These are phyloP conservation scores for Harpagifer antarcticus DNA, from an alignment of 2,797 vertebrate genomes.

Conservation along the genomic window DNA sequence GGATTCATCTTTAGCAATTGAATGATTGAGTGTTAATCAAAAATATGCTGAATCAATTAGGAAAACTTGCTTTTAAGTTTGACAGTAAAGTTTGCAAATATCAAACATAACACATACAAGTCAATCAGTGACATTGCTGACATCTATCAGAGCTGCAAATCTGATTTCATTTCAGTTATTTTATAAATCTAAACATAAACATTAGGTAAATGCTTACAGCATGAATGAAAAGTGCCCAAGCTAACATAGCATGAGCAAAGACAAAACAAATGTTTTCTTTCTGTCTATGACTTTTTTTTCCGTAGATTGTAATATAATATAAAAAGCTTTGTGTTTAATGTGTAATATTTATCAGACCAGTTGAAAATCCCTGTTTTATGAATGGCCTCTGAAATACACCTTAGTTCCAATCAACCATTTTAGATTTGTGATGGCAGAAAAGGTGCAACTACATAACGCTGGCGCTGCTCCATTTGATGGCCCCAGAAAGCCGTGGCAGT, in stretches of 20 bases:
- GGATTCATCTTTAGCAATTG: not conserved
- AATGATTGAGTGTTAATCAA: not conserved
- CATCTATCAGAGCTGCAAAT: not conserved
- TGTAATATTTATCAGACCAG: not conserved
- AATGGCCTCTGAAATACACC: not conserved
- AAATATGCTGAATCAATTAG: not conserved
- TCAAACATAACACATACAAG: not conserved
- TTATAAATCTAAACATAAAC: too few relatives aligned
- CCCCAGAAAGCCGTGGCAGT: conserved; percentile 25
- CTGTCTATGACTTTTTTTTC: not conserved
- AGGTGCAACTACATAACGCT: conserved; percentile 22
- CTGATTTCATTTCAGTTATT: not conserved
- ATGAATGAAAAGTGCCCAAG: not conserved
- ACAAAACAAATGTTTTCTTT: too few relatives aligned
- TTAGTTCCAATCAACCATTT: not conserved
- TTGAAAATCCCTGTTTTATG: not conserved
- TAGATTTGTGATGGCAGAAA: not conserved
- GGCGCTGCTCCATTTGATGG: conserved; percentile 26
- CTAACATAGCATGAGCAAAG: not conserved
- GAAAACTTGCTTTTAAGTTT: not conserved
- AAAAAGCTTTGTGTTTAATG: not conserved
- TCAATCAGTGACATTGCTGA: not conserved
- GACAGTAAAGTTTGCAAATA: not conserved
- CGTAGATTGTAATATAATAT: not conserved
- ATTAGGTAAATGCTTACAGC: too few relatives aligned